Conservation (phyloP, 2,797 vertebrate genomes). For the Amblyopsis hoosieri region DNA sequence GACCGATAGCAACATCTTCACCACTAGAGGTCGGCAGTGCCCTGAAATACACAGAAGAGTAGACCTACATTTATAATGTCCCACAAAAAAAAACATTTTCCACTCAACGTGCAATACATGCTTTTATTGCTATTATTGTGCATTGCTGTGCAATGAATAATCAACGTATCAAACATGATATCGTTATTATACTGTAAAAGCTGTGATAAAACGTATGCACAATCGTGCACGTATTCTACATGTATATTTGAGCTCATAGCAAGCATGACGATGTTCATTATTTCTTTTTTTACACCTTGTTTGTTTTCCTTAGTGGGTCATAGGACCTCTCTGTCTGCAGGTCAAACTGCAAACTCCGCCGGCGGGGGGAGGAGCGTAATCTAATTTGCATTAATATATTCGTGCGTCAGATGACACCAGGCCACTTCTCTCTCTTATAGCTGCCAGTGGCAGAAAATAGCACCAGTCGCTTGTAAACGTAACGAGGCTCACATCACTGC, state of each 20-base stretch:
- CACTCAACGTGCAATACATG: constrained; percentile 8
- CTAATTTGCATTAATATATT: constrained; percentile 71
- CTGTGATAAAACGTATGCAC: too few relatives aligned
- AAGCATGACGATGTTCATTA: too few relatives aligned
- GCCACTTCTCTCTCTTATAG: constrained; percentile 67
- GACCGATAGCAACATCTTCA: neutral
- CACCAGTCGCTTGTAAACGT: constrained; percentile 66
- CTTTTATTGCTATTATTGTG: neutral
- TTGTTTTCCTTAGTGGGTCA: neutral
- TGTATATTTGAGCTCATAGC: too few relatives aligned
- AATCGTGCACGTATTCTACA: too few relatives aligned
- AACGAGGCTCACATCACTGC: constrained; percentile 55
- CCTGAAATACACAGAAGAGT: constrained; percentile 21
- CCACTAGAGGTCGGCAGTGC: constrained; percentile 69
- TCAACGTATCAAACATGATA: constrained; percentile 2
- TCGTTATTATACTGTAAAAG: neutral
- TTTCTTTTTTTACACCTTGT: too few relatives aligned
- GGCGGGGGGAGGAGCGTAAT: neutral
- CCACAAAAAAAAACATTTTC: constrained; percentile 9
- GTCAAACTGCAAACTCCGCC: constrained; percentile 19
- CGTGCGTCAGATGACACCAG: constrained; percentile 82
- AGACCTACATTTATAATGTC: constrained; percentile 46
- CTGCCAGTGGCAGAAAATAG: constrained; percentile 80
- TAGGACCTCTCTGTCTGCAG: constrained; percentile 1
- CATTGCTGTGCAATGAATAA: constrained; percentile 10